A percentile compares a stretch with the other conserved stretches of the same genome.
Conservation (phyloP, 1,140 invertebrate species). For the Luehdorfia chinensis region DNA sequence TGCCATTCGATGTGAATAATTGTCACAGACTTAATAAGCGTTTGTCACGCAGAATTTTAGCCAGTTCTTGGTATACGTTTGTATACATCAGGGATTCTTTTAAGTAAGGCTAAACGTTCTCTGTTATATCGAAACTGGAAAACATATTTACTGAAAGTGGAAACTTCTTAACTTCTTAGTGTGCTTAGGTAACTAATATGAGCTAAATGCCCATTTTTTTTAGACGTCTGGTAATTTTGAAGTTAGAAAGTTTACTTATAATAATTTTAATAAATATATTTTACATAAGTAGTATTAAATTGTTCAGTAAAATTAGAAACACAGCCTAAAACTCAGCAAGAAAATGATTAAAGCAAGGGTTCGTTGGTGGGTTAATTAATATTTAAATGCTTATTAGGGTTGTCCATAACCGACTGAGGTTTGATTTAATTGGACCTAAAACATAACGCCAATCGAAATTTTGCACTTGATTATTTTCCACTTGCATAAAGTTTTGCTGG, state of each 20-base stretch:
- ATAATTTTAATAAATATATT: too few relatives aligned
- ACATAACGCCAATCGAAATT: too few relatives aligned
- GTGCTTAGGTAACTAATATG: too few relatives aligned
- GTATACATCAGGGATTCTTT: conserved; percentile 14
- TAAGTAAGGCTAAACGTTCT: conserved; percentile 6
- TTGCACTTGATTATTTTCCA: not conserved
- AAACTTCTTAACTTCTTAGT: conserved; percentile 6
- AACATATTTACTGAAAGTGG: conserved; percentile 11
- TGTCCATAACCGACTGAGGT: not conserved
- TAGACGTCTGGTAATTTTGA: too few relatives aligned
- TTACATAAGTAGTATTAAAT: too few relatives aligned
- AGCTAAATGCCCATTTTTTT: too few relatives aligned
- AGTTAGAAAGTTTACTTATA: too few relatives aligned
- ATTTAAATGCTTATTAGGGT: not conserved
- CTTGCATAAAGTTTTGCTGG: not conserved
- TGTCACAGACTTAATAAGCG: conserved; percentile 7
- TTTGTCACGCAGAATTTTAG: conserved; percentile 11
- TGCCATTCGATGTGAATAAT: not conserved
- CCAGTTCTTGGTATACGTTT: too few relatives aligned
- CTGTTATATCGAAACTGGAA: conserved; percentile 11
- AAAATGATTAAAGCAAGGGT: not conserved
- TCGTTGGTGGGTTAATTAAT: not conserved
- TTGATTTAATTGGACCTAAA: too few relatives aligned
- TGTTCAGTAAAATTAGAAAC: too few relatives aligned
- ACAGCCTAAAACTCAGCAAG: too few relatives aligned